A percentile compares a stretch with the other conserved stretches of the same genome.
These are phyloP conservation scores for Neria commutata DNA, from an alignment of 2,888 invertebrate genomes.

Conservation along the genomic window DNA sequence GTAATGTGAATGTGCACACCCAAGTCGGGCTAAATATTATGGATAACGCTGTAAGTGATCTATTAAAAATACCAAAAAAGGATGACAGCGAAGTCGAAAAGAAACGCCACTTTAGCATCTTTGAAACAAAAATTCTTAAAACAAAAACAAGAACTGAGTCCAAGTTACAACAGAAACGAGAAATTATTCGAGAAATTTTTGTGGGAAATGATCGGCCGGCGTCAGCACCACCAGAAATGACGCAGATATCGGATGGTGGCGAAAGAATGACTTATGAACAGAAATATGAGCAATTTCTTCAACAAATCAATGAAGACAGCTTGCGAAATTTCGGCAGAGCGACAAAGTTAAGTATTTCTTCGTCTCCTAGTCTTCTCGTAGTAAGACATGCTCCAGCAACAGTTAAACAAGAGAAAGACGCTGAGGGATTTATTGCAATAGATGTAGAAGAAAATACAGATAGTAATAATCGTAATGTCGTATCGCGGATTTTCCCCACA, in stretches of 20 bases:
- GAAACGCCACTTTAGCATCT: constrained; percentile 62
- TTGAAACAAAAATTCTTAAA: constrained; percentile 74
- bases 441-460: constrained; percentile 33
- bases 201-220: constrained; percentile 76
- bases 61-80: constrained; percentile 34
- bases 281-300: constrained; percentile 57
- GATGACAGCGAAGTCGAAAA: constrained; percentile 33
- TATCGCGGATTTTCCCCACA: constrained; percentile 1
- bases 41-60: constrained; percentile 46
- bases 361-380: constrained; percentile 20
- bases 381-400: not conserved
- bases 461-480: not conserved
- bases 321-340: constrained; percentile 29
- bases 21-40: constrained; percentile 53
- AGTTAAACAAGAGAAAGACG: constrained; percentile 34
- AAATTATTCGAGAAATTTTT: constrained; percentile 82
- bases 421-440: constrained; percentile 32
- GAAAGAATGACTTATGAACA: constrained; percentile 50
- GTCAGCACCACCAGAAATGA: constrained; percentile 73
- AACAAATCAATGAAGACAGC: constrained; percentile 56
- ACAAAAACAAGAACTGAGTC: constrained; percentile 79
- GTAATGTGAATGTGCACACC: constrained; percentile 26
- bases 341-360: constrained; percentile 9
- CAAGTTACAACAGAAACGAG: constrained; percentile 73
- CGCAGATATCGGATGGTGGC: constrained; percentile 43